These are phyloP conservation scores for Drosophila nigromelanica DNA, from an alignment of 1,140 invertebrate genomes.

Conservation along the genomic window DNA sequence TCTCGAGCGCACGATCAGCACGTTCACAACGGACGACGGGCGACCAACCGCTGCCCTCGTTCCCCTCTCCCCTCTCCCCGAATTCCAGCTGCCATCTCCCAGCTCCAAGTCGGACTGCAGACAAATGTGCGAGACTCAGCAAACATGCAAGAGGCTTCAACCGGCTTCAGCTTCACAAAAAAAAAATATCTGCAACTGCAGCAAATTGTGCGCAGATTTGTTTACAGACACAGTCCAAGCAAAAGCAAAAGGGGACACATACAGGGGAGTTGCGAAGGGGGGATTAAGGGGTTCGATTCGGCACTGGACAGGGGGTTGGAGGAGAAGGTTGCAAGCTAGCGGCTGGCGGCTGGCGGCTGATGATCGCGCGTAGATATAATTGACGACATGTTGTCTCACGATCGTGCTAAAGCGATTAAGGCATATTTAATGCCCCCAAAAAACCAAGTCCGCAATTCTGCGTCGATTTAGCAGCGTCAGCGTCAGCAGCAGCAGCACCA, in stretches of 20 bases:
- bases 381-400: slow-evolving; percentile 82
- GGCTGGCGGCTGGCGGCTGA: slow-evolving; percentile 33
- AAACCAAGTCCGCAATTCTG: slow-evolving; percentile 1
- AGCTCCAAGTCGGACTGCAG: slow-evolving; percentile 8
- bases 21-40: slow-evolving; percentile 54
- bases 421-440: slow-evolving; percentile 69
- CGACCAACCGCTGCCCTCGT: not conserved
- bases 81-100: not conserved
- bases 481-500: not conserved
- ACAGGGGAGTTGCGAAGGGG: not conserved
- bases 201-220: slow-evolving; percentile 79
- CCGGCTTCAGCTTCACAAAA: slow-evolving; percentile 19
- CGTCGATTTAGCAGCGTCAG: slow-evolving; percentile 13
- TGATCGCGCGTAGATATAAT: slow-evolving; percentile 82
- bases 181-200: slow-evolving; percentile 69
- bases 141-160: slow-evolving; percentile 55
- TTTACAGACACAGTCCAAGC: slow-evolving; percentile 62
- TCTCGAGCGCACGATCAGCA: slow-evolving; percentile 78
- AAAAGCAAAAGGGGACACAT: not conserved
- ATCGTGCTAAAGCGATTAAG: slow-evolving; percentile 83
- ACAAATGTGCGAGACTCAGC: slow-evolving; percentile 76
- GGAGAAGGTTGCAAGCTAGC: too few relatives aligned
- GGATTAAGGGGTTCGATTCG: not conserved
- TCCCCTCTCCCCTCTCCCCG: not conserved
- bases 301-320: not conserved